phyloP scores from a whole-genome alignment of 2,113 vertebrate genomes.

The Speoplatyrhinus poulsoni region DNA sequence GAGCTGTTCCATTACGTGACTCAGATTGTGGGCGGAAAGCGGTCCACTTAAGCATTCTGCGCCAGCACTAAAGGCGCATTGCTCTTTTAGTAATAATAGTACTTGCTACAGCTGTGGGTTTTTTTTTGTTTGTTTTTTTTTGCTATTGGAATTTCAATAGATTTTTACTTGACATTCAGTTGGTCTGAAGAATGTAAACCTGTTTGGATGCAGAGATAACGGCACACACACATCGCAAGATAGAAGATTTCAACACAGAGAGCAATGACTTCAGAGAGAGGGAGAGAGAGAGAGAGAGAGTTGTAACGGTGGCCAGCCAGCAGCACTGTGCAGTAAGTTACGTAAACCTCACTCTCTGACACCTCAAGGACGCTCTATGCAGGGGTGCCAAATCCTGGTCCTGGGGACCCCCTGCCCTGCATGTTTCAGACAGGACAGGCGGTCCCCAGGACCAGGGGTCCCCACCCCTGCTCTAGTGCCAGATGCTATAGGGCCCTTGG shows the following conservation, averaged over 20 bases:
- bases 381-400: no score
- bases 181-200: constrained; percentile 76
- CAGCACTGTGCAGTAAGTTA: no score
- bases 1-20: constrained; percentile 40
- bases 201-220: constrained; percentile 28
- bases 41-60: constrained; percentile 42
- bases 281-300: background rate
- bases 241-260: constrained; percentile 39
- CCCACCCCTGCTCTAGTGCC: no score
- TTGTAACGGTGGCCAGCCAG: no score
- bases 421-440: no score
- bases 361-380: no score
- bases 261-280: constrained; percentile 1
- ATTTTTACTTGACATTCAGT: constrained; percentile 64
- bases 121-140: constrained; percentile 13
- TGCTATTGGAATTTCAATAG: constrained; percentile 47
- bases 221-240: constrained; percentile 24
- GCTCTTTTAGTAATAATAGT: constrained; percentile 45
- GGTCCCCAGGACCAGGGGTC: no score
- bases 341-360: no score
- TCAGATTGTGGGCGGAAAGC: constrained; percentile 42
- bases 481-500: no score
- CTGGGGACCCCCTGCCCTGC: no score
- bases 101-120: constrained; percentile 31
- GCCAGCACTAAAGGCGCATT: constrained; percentile 48